These are phyloP conservation scores for Antidorcas marsupialis DNA, from an alignment of 2,113 vertebrate genomes.

Conservation along the genomic window DNA sequence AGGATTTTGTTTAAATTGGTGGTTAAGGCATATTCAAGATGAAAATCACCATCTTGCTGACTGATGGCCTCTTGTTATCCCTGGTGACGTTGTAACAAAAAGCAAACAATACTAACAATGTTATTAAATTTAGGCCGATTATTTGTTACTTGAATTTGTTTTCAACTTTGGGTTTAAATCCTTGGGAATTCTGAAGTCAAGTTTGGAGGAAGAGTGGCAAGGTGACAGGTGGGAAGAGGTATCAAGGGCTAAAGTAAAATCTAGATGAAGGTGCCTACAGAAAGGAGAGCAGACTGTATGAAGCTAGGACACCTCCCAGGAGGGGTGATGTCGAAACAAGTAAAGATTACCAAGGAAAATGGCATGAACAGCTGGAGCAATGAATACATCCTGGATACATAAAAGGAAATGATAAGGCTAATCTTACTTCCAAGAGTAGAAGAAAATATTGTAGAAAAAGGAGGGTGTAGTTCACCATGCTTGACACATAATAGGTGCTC, in stretches of 20 bases:
- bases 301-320: not conserved
- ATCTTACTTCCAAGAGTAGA: not conserved
- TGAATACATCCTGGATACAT: not conserved
- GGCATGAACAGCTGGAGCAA: not conserved
- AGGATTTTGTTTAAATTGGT: not conserved
- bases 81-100: not conserved
- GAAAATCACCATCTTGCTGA: not conserved
- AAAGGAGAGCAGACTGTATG: not conserved
- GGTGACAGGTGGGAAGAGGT: not conserved
- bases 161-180: not conserved
- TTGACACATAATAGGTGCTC: not conserved
- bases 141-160: not conserved
- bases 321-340: not conserved
- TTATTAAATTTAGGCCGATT: not conserved
- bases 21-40: not conserved
- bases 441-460: not conserved
- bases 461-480: not conserved
- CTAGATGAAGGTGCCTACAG: not conserved
- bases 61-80: not conserved
- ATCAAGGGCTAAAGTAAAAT: not conserved
- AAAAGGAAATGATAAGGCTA: not conserved
- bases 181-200: not conserved
- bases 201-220: not conserved
- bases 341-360: not conserved
- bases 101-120: not conserved